These are phyloP conservation scores for Tenthredo distinguenda DNA, from an alignment of 2,888 invertebrate species.

Conservation along the genomic window DNA sequence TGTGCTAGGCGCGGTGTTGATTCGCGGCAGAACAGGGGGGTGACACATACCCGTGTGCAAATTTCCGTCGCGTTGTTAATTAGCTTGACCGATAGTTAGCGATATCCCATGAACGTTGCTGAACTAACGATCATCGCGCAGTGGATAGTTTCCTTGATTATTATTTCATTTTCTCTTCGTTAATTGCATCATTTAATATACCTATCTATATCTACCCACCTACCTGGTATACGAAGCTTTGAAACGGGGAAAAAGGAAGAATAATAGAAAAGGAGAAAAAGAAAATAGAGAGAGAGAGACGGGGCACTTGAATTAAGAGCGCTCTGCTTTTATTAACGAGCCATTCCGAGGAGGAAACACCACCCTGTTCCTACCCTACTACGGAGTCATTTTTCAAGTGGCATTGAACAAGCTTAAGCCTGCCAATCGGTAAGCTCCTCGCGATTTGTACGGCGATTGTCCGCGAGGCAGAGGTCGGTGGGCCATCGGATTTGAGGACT, in stretches of 20 bases:
- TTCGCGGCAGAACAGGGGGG: not conserved
- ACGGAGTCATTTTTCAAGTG: conserved; percentile 42
- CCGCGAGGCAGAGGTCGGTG: not conserved
- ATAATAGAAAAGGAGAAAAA: not conserved
- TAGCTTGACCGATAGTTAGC: conserved; percentile 32
- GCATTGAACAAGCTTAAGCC: conserved; percentile 37
- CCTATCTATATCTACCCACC: not conserved
- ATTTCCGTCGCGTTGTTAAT: conserved; percentile 44
- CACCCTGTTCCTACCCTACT: not conserved
- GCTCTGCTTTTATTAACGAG: conserved; percentile 44
- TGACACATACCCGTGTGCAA: not conserved
- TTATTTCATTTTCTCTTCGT: not conserved
- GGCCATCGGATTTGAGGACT: not conserved
- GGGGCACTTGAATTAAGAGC: conserved; percentile 44
- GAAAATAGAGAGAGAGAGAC: too few relatives aligned
- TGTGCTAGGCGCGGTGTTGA: not conserved
- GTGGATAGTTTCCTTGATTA: not conserved
- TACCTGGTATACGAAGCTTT: not conserved
- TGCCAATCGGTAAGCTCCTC: conserved; percentile 38
- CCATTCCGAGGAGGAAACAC: conserved; percentile 31
- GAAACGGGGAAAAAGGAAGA: not conserved
- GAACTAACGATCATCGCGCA: not conserved
- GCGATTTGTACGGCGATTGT: conserved; percentile 38
- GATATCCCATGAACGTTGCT: conserved; percentile 10
- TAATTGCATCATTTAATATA: not conserved